phyloP scores from a whole-genome alignment of 2,113 vertebrate genomes.

The Daubentonia madagascariensis region DNA sequence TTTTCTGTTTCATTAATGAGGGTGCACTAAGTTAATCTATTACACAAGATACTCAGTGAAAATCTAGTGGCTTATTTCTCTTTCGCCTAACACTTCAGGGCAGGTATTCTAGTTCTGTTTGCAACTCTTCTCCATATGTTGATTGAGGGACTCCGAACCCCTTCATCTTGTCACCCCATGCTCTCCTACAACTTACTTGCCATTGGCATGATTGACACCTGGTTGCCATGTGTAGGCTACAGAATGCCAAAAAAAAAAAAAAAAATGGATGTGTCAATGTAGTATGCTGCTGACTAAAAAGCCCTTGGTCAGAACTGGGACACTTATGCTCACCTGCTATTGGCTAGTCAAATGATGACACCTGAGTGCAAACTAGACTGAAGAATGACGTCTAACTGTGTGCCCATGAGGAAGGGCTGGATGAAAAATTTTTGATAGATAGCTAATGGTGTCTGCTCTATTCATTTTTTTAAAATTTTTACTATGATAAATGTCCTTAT shows the following conservation, averaged over 20 bases:
- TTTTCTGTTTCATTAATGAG: background rate
- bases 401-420: background rate
- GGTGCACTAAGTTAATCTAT: background rate
- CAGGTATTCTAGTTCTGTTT: background rate
- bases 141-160: background rate
- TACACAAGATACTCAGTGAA: background rate
- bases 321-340: background rate
- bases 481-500: background rate
- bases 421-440: background rate
- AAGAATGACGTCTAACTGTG: background rate
- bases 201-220: background rate
- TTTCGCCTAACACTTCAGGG: background rate
- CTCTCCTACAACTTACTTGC: background rate
- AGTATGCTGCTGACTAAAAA: background rate
- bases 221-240: too few species aligned
- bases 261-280: background rate
- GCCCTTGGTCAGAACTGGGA: background rate
- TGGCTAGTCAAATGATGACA: background rate
- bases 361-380: background rate
- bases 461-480: background rate
- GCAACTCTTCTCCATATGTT: background rate
- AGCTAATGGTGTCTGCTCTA: background rate
- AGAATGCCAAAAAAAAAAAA: background rate
- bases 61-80: background rate
- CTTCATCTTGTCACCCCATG: fast-evolving